Evolutionary conservation across 1,140 invertebrate genomes (phyloP).

Genomic region (Ditylenchus dipsaci): DNA sequence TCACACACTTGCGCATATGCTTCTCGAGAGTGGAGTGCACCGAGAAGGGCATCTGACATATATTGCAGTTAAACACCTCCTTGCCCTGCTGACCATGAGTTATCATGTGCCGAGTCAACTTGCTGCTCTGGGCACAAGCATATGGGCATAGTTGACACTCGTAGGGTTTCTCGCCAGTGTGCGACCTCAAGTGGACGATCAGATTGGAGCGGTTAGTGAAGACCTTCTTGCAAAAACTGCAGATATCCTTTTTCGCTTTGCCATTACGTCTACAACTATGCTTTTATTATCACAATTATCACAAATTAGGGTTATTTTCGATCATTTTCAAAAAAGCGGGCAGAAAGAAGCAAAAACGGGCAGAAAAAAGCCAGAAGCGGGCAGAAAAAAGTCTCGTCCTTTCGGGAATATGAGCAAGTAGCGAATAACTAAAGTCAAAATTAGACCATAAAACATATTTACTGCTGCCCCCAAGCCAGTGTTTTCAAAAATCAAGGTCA

Average conservation of each 20-base stretch:
- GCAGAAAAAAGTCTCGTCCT: too few species aligned
- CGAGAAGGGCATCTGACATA: conserved; percentile 99
- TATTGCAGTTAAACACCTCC: conserved; percentile 92
- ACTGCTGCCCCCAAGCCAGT: too few species aligned
- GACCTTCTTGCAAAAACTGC: conserved; percentile 52
- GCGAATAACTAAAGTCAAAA: too few species aligned
- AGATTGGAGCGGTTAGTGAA: conserved; percentile 67
- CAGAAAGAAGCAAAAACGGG: too few species aligned
- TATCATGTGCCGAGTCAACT: conserved; percentile 98
- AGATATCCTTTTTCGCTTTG: conserved; percentile 54
- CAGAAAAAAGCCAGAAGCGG: too few species aligned
- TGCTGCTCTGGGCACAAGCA: conserved; percentile 97
- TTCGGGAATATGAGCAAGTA: too few species aligned
- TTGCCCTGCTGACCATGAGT: conserved; percentile 96
- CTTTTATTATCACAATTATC: too few species aligned
- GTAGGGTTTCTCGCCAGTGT: conserved; percentile 62
- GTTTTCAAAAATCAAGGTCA: too few species aligned
- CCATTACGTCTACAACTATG: conserved; percentile 33
- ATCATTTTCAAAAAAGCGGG: too few species aligned
- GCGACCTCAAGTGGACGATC: conserved; percentile 79
- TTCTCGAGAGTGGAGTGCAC: conserved; percentile 98
- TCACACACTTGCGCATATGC: conserved; percentile 99
- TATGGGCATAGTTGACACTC: conserved; percentile 91
- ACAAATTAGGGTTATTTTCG: too few species aligned
- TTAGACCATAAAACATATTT: too few species aligned